Percentiles rank a stretch among this genome's conserved stretches.
These are phyloP conservation scores for Brachyrhaphis roseni DNA, from an alignment of 2,797 vertebrate species.

Conservation along the genomic window DNA sequence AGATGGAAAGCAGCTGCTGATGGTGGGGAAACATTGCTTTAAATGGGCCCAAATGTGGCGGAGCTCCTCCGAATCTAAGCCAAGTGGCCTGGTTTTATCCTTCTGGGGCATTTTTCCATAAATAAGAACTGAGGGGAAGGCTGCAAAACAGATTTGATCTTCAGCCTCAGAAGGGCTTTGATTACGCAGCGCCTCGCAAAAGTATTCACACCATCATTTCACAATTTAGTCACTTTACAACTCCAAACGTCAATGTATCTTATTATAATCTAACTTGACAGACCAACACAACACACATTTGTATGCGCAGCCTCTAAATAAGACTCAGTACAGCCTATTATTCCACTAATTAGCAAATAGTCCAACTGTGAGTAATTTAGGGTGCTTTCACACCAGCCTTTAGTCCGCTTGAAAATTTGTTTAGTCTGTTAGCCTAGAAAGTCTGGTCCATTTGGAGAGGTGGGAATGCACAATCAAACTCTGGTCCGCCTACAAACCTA, in stretches of 20 bases:
- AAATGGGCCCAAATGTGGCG: slow-evolving; percentile 76
- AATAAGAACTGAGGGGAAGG: slow-evolving; percentile 12
- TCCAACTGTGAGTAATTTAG: not conserved
- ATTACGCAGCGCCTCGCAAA: not conserved
- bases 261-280: not conserved
- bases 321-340: not conserved
- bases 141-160: slow-evolving; percentile 20
- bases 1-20: slow-evolving; percentile 82
- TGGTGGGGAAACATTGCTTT: slow-evolving; percentile 75
- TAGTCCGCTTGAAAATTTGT: too few relatives aligned
- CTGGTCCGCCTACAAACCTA: too few relatives aligned
- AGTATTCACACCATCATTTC: not conserved
- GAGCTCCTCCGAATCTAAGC: slow-evolving; percentile 48
- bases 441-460: too few relatives aligned
- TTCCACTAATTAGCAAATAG: not conserved
- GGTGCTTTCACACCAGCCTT: too few relatives aligned
- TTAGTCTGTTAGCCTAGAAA: too few relatives aligned
- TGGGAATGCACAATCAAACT: too few relatives aligned
- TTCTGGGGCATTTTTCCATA: slow-evolving; percentile 47
- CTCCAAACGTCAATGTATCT: not conserved
- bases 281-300: not conserved
- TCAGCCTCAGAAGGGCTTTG: slow-evolving; percentile 2
- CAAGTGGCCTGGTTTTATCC: slow-evolving; percentile 62
- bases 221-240: not conserved
- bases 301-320: not conserved